These are phyloP conservation scores for Antechinus stuartii DNA, from an alignment of 2,113 vertebrate genomes.

Conservation along the genomic window DNA sequence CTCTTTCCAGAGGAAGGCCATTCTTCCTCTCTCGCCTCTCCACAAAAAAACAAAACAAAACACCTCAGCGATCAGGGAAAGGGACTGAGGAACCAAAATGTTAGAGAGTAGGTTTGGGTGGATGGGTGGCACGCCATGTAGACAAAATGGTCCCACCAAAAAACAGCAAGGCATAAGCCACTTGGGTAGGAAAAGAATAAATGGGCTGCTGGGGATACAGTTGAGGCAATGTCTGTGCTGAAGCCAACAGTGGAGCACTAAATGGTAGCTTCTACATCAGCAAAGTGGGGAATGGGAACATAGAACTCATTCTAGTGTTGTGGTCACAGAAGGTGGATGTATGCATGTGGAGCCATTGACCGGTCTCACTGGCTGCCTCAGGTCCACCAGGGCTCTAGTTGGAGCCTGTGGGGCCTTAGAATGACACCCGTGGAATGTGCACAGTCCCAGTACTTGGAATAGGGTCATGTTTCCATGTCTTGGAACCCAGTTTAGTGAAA, in stretches of 20 bases:
- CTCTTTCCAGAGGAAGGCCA: constrained; percentile 46
- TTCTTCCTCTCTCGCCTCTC: background rate
- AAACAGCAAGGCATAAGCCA: constrained; percentile 24
- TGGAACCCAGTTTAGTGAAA: too few species aligned
- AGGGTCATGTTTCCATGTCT: background rate
- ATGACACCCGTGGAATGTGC: background rate
- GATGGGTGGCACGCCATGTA: background rate
- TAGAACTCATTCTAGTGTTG: background rate
- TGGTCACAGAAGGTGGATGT: background rate
- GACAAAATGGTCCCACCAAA: constrained; percentile 9
- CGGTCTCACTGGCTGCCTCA: background rate
- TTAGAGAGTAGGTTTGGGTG: background rate
- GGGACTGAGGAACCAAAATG: constrained; percentile 12
- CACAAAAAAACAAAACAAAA: constrained; percentile 27
- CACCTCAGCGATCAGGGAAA: constrained; percentile 37
- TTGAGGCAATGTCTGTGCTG: constrained; percentile 26
- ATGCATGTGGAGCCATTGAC: background rate
- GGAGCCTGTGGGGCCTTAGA: background rate
- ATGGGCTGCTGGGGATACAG: constrained; percentile 14
- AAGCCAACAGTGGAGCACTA: background rate
- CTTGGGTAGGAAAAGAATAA: constrained; percentile 19
- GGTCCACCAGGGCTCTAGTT: background rate
- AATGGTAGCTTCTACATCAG: constrained; percentile 34
- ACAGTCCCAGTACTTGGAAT: background rate
- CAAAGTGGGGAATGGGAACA: constrained; percentile 33